phyloP scores from a whole-genome alignment of 1,140 invertebrate genomes.

The Drosophila ficusphila region DNA sequence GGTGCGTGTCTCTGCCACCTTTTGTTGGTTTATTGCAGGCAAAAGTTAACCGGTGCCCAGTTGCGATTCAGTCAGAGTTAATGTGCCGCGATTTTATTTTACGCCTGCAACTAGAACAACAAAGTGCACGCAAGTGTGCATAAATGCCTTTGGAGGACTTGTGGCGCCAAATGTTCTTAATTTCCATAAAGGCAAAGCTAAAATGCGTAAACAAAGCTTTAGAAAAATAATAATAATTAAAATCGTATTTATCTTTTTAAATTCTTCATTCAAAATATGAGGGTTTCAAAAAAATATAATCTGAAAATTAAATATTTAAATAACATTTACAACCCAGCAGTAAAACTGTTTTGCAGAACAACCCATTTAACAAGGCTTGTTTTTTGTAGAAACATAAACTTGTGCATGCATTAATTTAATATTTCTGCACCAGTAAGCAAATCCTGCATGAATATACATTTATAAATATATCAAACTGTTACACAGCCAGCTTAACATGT shows the following conservation, averaged over 20 bases:
- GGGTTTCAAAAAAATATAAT: no score
- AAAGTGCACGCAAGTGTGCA: constrained; percentile 50
- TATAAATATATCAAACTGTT: constrained; percentile 32
- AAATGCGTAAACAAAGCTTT: not conserved
- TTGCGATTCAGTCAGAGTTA: constrained; percentile 25
- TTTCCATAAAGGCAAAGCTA: not conserved
- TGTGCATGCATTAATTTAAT: constrained; percentile 61
- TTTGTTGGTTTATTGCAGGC: constrained; percentile 13
- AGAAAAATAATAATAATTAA: not conserved
- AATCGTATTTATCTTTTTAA: no score
- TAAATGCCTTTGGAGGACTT: constrained; percentile 22
- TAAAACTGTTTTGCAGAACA: not conserved
- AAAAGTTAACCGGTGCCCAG: constrained; percentile 10
- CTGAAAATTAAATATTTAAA: no score
- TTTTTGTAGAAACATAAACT: constrained; percentile 4
- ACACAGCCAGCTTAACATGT: constrained; percentile 10
- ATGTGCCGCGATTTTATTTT: constrained; percentile 49
- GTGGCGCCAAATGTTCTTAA: not conserved
- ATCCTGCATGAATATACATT: constrained; percentile 55
- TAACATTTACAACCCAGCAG: no score
- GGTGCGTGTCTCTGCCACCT: constrained; percentile 49
- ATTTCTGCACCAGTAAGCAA: constrained; percentile 52
- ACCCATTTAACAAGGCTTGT: not conserved
- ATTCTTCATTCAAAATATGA: no score
- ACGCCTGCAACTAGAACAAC: constrained; percentile 24